Evolutionary conservation across 2,797 vertebrate genomes (phyloP).

Genomic region (Siniperca scherzeri): DNA sequence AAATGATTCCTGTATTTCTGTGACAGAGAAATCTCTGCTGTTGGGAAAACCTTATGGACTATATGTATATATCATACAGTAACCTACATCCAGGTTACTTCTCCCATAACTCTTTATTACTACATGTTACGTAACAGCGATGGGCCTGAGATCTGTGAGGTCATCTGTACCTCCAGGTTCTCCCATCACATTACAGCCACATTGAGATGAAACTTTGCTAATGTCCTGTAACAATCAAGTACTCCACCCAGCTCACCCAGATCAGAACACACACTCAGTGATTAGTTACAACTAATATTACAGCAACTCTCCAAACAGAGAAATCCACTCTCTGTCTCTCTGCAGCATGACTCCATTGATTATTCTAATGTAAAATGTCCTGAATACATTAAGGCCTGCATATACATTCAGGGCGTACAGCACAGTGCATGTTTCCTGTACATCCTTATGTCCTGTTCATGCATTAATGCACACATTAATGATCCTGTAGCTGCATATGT

Average conservation of each 20-base stretch:
- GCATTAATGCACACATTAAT: conserved; percentile 34
- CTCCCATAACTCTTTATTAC: neutral
- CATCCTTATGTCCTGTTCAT: conserved; percentile 6
- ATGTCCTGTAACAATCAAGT: conserved; percentile 73
- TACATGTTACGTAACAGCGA: conserved; percentile 43
- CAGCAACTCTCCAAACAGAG: conserved; percentile 13
- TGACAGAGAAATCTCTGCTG: neutral
- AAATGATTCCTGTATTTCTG: neutral
- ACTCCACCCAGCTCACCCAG: conserved; percentile 24
- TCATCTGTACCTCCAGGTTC: conserved; percentile 40
- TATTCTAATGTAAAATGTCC: conserved; percentile 28
- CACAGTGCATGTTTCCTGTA: neutral
- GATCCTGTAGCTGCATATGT: conserved; percentile 23
- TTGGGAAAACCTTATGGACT: neutral
- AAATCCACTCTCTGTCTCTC: conserved; percentile 1
- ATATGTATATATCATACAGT: neutral
- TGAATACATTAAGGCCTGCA: neutral
- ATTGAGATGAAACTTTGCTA: conserved; percentile 67
- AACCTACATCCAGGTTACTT: conserved; percentile 1
- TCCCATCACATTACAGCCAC: conserved; percentile 51
- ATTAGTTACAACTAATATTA: conserved; percentile 23
- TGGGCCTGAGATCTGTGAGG: conserved; percentile 10
- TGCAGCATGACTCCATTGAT: conserved; percentile 17
- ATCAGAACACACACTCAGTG: conserved; percentile 30
- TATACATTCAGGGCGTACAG: conserved; percentile 9